A percentile compares a stretch with the other conserved stretches of the same genome.
Conservation (phyloP, 2,797 vertebrate genomes). For the Lithobates pipiens region DNA sequence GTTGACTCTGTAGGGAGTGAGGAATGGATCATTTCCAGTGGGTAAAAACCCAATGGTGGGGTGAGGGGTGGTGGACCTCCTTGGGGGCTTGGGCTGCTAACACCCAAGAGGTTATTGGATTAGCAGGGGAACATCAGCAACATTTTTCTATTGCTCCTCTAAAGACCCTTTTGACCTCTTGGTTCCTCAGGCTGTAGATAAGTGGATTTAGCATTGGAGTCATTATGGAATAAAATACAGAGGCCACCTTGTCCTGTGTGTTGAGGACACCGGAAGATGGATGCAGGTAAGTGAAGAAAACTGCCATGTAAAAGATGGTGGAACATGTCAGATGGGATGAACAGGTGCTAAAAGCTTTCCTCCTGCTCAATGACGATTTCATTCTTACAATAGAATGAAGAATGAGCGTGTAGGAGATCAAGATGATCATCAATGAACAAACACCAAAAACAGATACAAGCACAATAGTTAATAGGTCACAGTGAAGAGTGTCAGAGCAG, state of each 20-base stretch:
- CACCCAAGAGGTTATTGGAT: too few relatives aligned
- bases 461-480: background rate
- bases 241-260: background rate
- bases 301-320: background rate
- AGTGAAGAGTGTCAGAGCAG: background rate
- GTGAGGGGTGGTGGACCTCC: too few relatives aligned
- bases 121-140: too few relatives aligned
- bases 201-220: background rate
- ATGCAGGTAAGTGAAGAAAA: background rate
- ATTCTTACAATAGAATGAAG: background rate
- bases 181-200: conserved; percentile 3
- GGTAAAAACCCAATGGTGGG: too few relatives aligned
- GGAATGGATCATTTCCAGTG: too few relatives aligned
- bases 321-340: background rate
- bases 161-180: background rate
- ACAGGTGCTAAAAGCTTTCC: background rate
- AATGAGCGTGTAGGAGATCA: background rate
- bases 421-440: background rate
- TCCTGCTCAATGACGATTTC: background rate
- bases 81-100: too few relatives aligned
- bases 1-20: too few relatives aligned
- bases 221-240: background rate
- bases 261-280: background rate
- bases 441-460: background rate
- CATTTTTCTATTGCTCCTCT: too few relatives aligned